Conservation (phyloP, 1,140 invertebrate species). For the Musca domestica region DNA sequence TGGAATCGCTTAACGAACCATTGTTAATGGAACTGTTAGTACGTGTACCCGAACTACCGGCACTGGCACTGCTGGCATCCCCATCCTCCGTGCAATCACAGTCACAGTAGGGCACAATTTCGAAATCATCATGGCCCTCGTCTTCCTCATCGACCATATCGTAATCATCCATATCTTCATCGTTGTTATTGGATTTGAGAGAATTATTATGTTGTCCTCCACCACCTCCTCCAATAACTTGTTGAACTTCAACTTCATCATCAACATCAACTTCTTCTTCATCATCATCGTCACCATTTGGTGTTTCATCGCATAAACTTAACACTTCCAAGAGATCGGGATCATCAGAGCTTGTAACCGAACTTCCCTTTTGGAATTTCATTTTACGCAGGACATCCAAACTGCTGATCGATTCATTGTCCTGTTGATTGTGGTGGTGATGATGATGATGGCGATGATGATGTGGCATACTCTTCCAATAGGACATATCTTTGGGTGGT, state of each 20-base stretch:
- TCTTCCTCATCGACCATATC: conserved; percentile 35
- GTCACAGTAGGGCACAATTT: conserved; percentile 37
- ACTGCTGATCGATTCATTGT: conserved; percentile 48
- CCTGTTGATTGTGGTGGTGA: conserved; percentile 31
- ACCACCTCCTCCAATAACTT: too few species aligned
- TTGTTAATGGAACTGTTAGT: conserved; percentile 19
- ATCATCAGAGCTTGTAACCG: conserved; percentile 50
- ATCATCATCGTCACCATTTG: conserved; percentile 23
- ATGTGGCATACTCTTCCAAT: conserved; percentile 41
- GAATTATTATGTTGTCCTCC: neutral
- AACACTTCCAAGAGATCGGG: conserved; percentile 50
- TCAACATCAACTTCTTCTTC: neutral
- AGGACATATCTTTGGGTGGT: conserved; percentile 53
- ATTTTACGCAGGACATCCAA: conserved; percentile 46
- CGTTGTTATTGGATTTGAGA: neutral
- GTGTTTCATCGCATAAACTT: conserved; percentile 39
- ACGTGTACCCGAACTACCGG: conserved; percentile 31
- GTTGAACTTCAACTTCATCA: neutral
- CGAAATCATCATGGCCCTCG: conserved; percentile 48
- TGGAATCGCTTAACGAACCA: conserved; percentile 15
- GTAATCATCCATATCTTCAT: conserved; percentile 19
- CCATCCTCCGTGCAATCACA: conserved; percentile 47
- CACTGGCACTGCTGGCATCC: conserved; percentile 49
- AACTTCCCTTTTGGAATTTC: conserved; percentile 51
- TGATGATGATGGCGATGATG: conserved; percentile 29